phyloP scores from a whole-genome alignment of 1,140 invertebrate species.

The Araneus ventricosus region DNA sequence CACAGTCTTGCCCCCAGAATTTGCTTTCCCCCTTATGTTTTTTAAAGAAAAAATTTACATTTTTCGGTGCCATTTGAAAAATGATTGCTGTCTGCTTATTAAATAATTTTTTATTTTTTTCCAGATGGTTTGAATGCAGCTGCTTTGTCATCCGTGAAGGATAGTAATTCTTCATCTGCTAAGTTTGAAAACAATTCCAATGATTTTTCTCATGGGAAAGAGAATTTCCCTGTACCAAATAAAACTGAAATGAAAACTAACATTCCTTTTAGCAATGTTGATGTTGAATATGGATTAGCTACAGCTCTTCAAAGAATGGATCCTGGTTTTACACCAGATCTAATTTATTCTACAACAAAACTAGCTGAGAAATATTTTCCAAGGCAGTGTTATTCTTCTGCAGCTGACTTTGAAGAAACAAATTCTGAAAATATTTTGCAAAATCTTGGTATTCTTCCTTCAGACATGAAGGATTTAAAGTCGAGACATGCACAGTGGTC shows the following conservation, averaged over 20 bases:
- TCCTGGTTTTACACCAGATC: constrained; percentile 63
- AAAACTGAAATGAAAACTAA: constrained; percentile 39
- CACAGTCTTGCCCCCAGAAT: too few species aligned
- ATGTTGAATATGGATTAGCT: constrained; percentile 67
- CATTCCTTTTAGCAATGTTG: constrained; percentile 30
- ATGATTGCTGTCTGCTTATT: too few species aligned
- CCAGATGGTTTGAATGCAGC: neutral
- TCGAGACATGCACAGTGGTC: constrained; percentile 19
- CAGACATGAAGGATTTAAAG: constrained; percentile 42
- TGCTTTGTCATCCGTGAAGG: constrained; percentile 7
- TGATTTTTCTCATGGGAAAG: constrained; percentile 74
- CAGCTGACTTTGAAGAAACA: constrained; percentile 53
- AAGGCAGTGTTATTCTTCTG: constrained; percentile 38
- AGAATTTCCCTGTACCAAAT: constrained; percentile 58
- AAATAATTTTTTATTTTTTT: neutral
- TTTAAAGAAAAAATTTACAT: too few species aligned
- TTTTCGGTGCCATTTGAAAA: too few species aligned
- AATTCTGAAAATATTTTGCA: constrained; percentile 65
- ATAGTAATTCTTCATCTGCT: neutral
- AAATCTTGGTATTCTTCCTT: constrained; percentile 65
- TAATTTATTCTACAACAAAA: constrained; percentile 75
- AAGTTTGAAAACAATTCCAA: constrained; percentile 49
- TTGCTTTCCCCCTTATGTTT: too few species aligned
- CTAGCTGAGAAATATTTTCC: constrained; percentile 72
- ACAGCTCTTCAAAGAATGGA: constrained; percentile 74